Conservation (phyloP, 2,797 vertebrate genomes). For the Salarias fasciatus region DNA sequence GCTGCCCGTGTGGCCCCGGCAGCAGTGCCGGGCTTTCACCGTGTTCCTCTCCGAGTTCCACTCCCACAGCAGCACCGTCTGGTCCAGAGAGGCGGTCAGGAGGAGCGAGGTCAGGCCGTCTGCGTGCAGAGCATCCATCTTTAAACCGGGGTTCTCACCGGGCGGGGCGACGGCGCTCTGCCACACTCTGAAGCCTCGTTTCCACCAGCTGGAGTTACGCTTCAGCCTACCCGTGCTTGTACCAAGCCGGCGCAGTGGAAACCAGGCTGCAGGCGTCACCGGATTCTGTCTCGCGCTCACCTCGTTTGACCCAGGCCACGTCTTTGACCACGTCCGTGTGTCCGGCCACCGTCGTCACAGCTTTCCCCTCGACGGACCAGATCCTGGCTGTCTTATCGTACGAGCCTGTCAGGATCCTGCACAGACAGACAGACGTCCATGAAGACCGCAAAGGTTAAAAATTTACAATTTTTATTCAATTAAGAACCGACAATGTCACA, state of each 20-base stretch:
- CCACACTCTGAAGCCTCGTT: too few species aligned
- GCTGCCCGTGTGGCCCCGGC: conserved; percentile 92
- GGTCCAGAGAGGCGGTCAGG: conserved; percentile 95
- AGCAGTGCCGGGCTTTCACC: conserved; percentile 92
- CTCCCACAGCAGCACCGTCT: conserved; percentile 94
- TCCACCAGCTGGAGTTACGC: too few species aligned
- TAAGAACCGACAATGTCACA: too few species aligned
- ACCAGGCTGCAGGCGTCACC: too few species aligned
- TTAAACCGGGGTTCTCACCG: too few species aligned
- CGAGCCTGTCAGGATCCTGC: conserved; percentile 96
- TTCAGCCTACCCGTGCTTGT: too few species aligned
- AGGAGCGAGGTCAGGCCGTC: conserved; percentile 86
- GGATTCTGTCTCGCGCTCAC: conserved; percentile 69
- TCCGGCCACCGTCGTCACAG: conserved; percentile 88
- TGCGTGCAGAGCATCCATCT: conserved; percentile 32
- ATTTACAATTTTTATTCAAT: too few species aligned
- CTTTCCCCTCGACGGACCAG: conserved; percentile 94
- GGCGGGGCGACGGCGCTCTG: too few species aligned
- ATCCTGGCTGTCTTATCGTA: conserved; percentile 95
- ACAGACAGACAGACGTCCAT: not conserved
- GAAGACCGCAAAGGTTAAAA: not conserved
- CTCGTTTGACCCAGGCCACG: conserved; percentile 95
- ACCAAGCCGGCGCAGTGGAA: too few species aligned
- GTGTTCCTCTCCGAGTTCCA: conserved; percentile 95
- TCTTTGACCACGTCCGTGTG: conserved; percentile 97